phyloP scores from a whole-genome alignment of 2,888 invertebrate species.

The Cantharis flavilabris region DNA sequence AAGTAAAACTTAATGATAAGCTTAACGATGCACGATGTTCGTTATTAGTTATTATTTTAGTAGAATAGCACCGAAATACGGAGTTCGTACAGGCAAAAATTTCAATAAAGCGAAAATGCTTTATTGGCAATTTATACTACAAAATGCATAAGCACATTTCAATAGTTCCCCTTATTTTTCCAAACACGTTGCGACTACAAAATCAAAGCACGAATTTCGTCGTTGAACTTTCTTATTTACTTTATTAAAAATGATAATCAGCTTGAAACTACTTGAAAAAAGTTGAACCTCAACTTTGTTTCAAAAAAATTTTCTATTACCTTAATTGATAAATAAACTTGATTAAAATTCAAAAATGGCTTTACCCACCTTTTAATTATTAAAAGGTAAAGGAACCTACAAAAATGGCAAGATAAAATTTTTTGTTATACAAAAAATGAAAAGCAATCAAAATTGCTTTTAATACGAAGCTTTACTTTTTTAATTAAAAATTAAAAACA shows the following conservation, averaged over 20 bases:
- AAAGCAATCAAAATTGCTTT: background rate
- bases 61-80: background rate
- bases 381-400: background rate
- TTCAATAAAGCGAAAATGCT: background rate
- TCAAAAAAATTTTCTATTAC: background rate
- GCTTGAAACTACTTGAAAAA: background rate
- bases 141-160: background rate
- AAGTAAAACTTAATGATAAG: background rate
- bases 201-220: background rate
- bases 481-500: background rate
- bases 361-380: background rate
- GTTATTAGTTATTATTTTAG: background rate
- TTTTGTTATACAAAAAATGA: background rate
- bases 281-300: background rate
- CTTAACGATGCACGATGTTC: background rate
- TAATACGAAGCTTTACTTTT: background rate
- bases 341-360: background rate
- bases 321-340: background rate
- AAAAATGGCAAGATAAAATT: background rate
- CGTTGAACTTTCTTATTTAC: background rate
- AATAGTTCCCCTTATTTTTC: background rate
- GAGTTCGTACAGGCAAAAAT: background rate
- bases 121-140: background rate
- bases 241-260: background rate
- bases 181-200: background rate